Base-by-base conservation (phyloP, 2,113 vertebrate species). In the Thalassarche chlororhynchos region DNA sequence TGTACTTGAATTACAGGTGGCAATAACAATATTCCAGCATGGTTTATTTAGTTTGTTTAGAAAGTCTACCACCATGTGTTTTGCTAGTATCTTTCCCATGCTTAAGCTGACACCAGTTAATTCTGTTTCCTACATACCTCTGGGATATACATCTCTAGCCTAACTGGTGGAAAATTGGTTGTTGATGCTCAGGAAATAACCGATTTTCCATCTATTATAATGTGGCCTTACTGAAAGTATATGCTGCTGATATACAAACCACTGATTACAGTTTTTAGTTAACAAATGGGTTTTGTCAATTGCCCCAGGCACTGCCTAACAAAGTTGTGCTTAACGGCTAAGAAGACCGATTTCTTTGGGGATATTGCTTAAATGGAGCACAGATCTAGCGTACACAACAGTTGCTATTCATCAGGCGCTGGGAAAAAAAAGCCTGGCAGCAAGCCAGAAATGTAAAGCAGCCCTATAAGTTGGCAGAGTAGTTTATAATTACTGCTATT, bases 401-500 rank as follows among this genome's bases (percentile, higher is more conserved):
- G 92, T 97, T 97, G 93, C 98, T 97, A 98, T 98, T 99, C 98
- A 99, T 98, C 97, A 98, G 94, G 92, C 71, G 10, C 87, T 32
- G 74, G 91, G 8, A 44, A 64, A 87, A 92, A 85, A 88, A 96
- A 90, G 49, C 46, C 72, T 98, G 98, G 98, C 98, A 88, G 87
- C 62, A 29, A 86, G 96, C 97, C 98, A 98, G 97, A 98, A 98
- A 98, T 98, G 97, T 97, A 98, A 98, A 98, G 95, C 93, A 98
- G 96, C 93, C 95, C 96, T 97, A 93, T 96, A 98, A 97, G 95
- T 87, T 98, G 98, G 98, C 98, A 98, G 97, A 98, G 97, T 96
- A 96, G 94, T 98, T 98, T 97, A 96, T 98, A 98, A 99, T 98
- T 98, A 97, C 97, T 93, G 96, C 97, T 98, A 97, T 98, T 98